phyloP scores from a whole-genome alignment of 2,888 invertebrate genomes.

The Hirudinaria manillensis region DNA sequence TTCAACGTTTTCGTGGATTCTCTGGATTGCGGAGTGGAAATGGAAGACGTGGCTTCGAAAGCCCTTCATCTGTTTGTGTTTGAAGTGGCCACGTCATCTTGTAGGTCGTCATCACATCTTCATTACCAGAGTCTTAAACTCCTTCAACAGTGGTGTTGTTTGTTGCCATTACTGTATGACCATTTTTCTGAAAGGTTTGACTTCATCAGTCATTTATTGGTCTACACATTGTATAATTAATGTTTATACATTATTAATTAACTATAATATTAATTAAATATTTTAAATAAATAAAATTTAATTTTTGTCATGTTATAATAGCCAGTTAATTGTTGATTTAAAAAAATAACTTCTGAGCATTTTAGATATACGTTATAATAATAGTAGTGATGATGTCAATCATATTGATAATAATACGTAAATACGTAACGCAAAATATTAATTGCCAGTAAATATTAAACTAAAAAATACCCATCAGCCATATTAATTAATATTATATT shows the following conservation, averaged over 20 bases:
- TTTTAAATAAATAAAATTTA: neutral
- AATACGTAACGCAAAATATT: too few relatives aligned
- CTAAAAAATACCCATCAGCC: too few relatives aligned
- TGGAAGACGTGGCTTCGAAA: neutral
- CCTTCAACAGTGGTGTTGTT: neutral
- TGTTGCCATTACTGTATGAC: neutral
- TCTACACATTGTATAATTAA: neutral
- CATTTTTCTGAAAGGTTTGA: neutral
- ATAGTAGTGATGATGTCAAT: too few relatives aligned
- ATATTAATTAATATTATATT: too few relatives aligned
- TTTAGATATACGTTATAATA: too few relatives aligned
- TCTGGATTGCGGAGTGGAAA: neutral
- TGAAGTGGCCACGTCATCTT: slow-evolving; percentile 3
- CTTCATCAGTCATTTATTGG: neutral
- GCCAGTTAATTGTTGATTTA: too few relatives aligned
- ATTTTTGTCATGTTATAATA: neutral
- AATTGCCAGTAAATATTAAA: too few relatives aligned
- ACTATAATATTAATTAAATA: neutral
- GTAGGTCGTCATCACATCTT: slow-evolving; percentile 1
- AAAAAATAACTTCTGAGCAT: too few relatives aligned
- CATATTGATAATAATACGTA: too few relatives aligned
- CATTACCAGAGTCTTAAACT: slow-evolving; percentile 16
- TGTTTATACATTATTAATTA: neutral
- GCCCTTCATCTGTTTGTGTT: neutral
- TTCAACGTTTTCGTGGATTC: neutral